phyloP scores from a whole-genome alignment of 2,113 vertebrate genomes.

The Crotalus helleri region DNA sequence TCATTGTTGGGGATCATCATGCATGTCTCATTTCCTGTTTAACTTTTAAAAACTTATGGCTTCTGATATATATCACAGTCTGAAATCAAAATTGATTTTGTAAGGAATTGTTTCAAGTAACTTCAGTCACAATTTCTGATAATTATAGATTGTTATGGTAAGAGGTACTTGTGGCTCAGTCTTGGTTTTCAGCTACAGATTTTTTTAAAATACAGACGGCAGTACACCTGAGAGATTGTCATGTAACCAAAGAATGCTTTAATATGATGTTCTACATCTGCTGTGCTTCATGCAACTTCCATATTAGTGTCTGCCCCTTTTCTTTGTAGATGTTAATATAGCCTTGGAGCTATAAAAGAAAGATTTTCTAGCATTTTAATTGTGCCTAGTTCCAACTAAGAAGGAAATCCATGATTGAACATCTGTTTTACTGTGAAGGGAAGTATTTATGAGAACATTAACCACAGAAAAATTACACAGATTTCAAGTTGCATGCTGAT shows the following conservation, averaged over 20 bases:
- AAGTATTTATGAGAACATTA: neutral
- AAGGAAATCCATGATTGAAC: neutral
- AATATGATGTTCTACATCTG: neutral
- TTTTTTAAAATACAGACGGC: neutral
- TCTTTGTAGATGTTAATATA: neutral
- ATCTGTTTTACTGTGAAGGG: neutral
- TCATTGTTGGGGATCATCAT: slow-evolving; percentile 16
- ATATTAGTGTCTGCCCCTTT: neutral
- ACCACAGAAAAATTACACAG: neutral
- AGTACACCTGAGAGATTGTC: neutral
- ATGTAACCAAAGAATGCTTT: neutral
- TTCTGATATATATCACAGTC: neutral
- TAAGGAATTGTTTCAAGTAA: slow-evolving; percentile 9
- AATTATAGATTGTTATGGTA: neutral
- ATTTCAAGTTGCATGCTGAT: neutral
- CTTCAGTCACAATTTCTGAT: neutral
- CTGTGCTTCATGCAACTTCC: neutral
- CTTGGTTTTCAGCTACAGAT: neutral
- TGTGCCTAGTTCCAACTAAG: neutral
- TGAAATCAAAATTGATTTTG: neutral
- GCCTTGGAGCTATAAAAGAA: neutral
- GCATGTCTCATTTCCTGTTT: neutral
- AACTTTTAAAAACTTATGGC: neutral
- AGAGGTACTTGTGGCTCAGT: neutral
- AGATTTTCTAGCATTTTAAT: neutral